These are phyloP conservation scores for Anser cygnoides DNA, from an alignment of 2,113 vertebrate genomes.

Conservation along the genomic window DNA sequence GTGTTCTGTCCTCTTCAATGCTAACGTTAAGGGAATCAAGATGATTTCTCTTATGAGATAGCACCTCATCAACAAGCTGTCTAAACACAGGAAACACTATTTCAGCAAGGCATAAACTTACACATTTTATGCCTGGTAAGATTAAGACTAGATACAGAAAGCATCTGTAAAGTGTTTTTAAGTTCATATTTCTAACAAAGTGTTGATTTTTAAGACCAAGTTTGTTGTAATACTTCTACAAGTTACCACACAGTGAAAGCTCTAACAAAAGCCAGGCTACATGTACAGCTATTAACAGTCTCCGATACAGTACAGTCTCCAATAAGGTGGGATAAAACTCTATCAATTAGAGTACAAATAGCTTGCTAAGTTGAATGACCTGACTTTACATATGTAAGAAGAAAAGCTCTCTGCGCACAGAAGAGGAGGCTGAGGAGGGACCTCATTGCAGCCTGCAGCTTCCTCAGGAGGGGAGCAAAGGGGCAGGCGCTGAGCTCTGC, in stretches of 20 bases:
- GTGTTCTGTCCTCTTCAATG: neutral
- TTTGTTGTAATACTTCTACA: neutral
- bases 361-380: neutral
- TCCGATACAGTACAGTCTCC: too few relatives aligned
- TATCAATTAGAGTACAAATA: neutral
- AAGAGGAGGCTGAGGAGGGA: too few relatives aligned
- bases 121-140: neutral
- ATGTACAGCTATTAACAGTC: neutral
- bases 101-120: neutral
- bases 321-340: neutral
- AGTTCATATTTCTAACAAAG: neutral
- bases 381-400: neutral
- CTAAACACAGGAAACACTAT: neutral
- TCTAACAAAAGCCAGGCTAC: neutral
- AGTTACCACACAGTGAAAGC: neutral
- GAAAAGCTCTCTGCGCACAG: too few relatives aligned
- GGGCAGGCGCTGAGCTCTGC: too few relatives aligned
- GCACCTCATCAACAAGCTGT: neutral
- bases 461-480: too few relatives aligned
- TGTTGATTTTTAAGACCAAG: neutral
- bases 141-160: neutral
- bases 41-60: neutral
- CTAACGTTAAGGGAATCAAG: neutral
- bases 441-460: too few relatives aligned
- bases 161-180: neutral